A percentile compares a stretch with the other conserved stretches of the same genome.
Evolutionary conservation across 2,888 invertebrate species (phyloP).

Genomic region (Germaria angustata): DNA sequence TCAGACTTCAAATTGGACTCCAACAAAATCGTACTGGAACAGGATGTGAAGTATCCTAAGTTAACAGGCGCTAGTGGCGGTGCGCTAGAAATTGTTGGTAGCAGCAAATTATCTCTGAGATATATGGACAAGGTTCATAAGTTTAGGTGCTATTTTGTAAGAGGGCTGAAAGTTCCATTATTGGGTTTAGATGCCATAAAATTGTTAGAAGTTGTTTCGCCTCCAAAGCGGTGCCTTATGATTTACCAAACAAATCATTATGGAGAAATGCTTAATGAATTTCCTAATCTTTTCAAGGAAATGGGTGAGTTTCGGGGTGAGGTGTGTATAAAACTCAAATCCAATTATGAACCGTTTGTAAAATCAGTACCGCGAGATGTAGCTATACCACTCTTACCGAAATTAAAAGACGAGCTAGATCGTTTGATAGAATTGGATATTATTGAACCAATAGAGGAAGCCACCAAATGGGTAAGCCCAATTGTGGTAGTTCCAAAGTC

Average conservation of each 20-base stretch:
- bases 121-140: conserved; percentile 1
- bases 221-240: neutral
- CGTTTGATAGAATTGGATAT: conserved; percentile 2
- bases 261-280: conserved; percentile 6
- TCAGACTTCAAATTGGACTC: too few species aligned
- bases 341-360: conserved; percentile 34
- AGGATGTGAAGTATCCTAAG: neutral
- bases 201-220: conserved; percentile 1
- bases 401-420: conserved; percentile 1
- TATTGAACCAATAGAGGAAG: conserved; percentile 25
- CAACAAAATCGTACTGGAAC: too few species aligned
- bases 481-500: conserved; percentile 15
- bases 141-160: conserved; percentile 4
- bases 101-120: neutral
- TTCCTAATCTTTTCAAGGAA: conserved; percentile 34
- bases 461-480: conserved; percentile 37
- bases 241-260: neutral
- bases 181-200: conserved; percentile 15
- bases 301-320: conserved; percentile 44
- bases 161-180: conserved; percentile 3
- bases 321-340: conserved; percentile 35
- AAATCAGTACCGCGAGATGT: conserved; percentile 30
- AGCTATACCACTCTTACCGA: conserved; percentile 10
- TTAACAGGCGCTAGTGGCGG: neutral
- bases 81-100: conserved; percentile 3